Conservation (phyloP, 37 sponge, comb jelly and placozoan species). For the Haliclona indistincta region DNA sequence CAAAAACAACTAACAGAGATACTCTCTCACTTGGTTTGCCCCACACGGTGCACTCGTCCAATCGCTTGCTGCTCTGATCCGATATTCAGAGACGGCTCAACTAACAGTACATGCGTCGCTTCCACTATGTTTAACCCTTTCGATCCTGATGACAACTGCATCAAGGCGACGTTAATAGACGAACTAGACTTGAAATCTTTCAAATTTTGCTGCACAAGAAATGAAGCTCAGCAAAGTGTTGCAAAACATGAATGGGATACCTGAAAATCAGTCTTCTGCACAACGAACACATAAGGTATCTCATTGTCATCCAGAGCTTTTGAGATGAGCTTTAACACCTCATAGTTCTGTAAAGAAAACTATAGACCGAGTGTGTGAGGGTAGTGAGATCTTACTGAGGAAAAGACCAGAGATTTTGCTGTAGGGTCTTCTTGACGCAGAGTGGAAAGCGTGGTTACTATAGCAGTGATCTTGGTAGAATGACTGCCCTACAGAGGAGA, state of each 20-base stretch:
- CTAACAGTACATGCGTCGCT: slow-evolving; percentile 86
- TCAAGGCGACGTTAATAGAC: slow-evolving; percentile 54
- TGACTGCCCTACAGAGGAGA: slow-evolving; percentile 54
- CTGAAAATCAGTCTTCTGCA: neutral
- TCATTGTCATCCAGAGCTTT: slow-evolving; percentile 30
- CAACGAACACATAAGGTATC: neutral
- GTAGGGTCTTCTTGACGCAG: slow-evolving; percentile 37
- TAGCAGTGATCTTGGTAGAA: slow-evolving; percentile 72
- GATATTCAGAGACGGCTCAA: slow-evolving; percentile 79
- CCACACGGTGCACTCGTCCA: slow-evolving; percentile 83
- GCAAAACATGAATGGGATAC: neutral
- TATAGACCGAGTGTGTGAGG: neutral
- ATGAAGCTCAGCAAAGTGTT: neutral
- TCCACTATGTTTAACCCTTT: slow-evolving; percentile 88
- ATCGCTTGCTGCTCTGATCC: slow-evolving; percentile 83
- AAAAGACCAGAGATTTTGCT: slow-evolving; percentile 82
- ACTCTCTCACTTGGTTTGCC: slow-evolving; percentile 72
- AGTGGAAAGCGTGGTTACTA: slow-evolving; percentile 24
- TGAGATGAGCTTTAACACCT: slow-evolving; percentile 39
- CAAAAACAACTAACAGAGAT: neutral
- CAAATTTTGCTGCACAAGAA: slow-evolving; percentile 23
- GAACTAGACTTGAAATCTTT: slow-evolving; percentile 50
- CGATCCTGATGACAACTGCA: slow-evolving; percentile 74
- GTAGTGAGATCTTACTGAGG: slow-evolving; percentile 52
- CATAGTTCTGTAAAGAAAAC: slow-evolving; percentile 39